Conservation (phyloP, 2,113 vertebrate genomes). For the Lipotes vexillifer region DNA sequence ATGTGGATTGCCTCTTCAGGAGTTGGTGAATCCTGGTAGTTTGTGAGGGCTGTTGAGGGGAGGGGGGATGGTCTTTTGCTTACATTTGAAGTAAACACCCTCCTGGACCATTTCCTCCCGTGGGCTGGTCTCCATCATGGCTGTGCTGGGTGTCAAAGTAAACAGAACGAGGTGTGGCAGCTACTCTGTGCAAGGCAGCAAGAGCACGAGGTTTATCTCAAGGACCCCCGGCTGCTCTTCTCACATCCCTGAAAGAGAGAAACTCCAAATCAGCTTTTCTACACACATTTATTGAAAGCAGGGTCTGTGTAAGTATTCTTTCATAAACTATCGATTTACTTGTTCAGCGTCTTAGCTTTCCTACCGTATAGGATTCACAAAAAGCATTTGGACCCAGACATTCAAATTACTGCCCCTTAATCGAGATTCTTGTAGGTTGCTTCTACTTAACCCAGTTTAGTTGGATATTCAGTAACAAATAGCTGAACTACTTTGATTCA, state of each 20-base stretch:
- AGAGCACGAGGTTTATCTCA: not conserved
- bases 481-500: not conserved
- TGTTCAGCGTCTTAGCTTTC: not conserved
- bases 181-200: not conserved
- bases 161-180: fast-evolving
- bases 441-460: not conserved
- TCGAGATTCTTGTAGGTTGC: not conserved
- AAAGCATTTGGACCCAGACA: not conserved
- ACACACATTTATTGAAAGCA: not conserved
- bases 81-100: not conserved
- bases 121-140: not conserved
- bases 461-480: not conserved
- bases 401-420: not conserved
- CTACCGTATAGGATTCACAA: not conserved
- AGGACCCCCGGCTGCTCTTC: not conserved
- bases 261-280: not conserved
- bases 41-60: not conserved
- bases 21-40: not conserved
- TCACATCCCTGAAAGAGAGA: not conserved
- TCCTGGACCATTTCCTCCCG: not conserved
- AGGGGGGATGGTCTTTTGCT: not conserved
- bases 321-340: not conserved
- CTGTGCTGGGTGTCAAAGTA: not conserved
- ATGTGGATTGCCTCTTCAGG: not conserved
- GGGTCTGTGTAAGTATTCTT: not conserved